A percentile compares a stretch with the other conserved stretches of the same genome.
phyloP scores from a whole-genome alignment of 1,140 invertebrate species.

The Pseudomyrmex pallidus region DNA sequence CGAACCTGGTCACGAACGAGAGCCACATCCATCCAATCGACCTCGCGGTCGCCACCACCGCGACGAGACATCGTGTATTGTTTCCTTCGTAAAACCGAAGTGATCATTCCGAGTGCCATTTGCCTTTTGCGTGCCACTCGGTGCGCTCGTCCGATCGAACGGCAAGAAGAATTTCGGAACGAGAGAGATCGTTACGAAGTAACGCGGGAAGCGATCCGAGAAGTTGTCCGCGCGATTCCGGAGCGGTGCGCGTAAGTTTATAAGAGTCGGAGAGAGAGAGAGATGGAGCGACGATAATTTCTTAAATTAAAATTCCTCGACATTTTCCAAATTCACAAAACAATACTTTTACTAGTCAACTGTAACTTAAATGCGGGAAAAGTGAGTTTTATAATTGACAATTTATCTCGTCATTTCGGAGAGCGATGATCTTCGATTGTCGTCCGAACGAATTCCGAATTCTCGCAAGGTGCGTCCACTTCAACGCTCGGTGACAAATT shows the following conservation, averaged over 20 bases:
- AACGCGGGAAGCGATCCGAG: not conserved
- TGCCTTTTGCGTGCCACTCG: constrained; percentile 69
- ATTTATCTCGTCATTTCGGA: not conserved
- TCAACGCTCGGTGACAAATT: not conserved
- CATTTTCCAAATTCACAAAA: not conserved
- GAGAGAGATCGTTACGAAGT: not conserved
- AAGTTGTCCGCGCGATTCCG: not conserved
- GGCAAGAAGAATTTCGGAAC: constrained; percentile 1
- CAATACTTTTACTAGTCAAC: not conserved
- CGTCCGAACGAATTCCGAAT: not conserved
- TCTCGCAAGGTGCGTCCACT: not conserved
- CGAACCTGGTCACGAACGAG: constrained; percentile 78
- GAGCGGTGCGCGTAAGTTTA: not conserved
- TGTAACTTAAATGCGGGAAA: not conserved
- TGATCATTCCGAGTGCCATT: constrained; percentile 66
- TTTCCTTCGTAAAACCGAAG: constrained; percentile 67
- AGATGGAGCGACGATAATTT: too few relatives aligned
- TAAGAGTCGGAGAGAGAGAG: too few relatives aligned
- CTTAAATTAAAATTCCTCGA: not conserved
- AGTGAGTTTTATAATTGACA: not conserved
- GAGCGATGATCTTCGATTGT: not conserved
- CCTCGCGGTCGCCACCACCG: constrained; percentile 65
- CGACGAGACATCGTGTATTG: constrained; percentile 30
- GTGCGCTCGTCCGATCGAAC: constrained; percentile 38
- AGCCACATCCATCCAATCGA: constrained; percentile 80